Conservation (phyloP, 1,140 invertebrate genomes). For the Phthorimaea operculella region DNA sequence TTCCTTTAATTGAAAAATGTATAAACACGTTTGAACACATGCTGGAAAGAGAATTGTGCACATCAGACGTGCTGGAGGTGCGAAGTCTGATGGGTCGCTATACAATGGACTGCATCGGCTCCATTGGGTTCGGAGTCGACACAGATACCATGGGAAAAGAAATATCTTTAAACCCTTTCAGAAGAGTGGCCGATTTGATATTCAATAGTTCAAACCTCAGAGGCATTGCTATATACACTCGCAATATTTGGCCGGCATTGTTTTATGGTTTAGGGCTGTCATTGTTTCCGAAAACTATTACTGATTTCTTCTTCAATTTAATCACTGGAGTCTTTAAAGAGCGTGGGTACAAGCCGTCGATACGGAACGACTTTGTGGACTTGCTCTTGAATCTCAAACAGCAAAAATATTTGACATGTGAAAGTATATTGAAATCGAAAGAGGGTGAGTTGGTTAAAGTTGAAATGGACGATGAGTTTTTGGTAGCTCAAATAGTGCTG, state of each 20-base stretch:
- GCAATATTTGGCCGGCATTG: slow-evolving; percentile 19
- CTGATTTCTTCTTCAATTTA: slow-evolving; percentile 14
- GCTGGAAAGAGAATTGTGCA: slow-evolving; percentile 20
- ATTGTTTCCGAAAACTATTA: slow-evolving; percentile 2
- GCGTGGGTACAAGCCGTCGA: slow-evolving; percentile 12
- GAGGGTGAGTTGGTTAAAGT: slow-evolving; percentile 5
- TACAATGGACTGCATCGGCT: slow-evolving; percentile 68
- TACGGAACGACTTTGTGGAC: slow-evolving; percentile 26
- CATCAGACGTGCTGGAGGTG: slow-evolving; percentile 31
- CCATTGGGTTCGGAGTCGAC: slow-evolving; percentile 68
- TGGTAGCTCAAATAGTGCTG: slow-evolving; percentile 72
- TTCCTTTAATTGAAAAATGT: slow-evolving; percentile 50
- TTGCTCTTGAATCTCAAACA: slow-evolving; percentile 20
- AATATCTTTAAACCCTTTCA: slow-evolving; percentile 51
- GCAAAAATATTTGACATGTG: slow-evolving; percentile 15
- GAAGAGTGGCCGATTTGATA: slow-evolving; percentile 43
- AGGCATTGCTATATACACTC: slow-evolving; percentile 7
- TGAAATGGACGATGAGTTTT: slow-evolving; percentile 48
- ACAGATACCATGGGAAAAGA: slow-evolving; percentile 61
- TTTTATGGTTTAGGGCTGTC: slow-evolving; percentile 19
- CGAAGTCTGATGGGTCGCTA: slow-evolving; percentile 53
- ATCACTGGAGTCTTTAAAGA: slow-evolving; percentile 13
- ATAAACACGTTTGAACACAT: slow-evolving; percentile 35
- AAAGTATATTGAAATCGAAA: slow-evolving; percentile 17
- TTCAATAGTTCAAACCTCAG: slow-evolving; percentile 11